Base-by-base conservation (phyloP, 1,140 invertebrate species). In the Scaptomyza montana region DNA sequence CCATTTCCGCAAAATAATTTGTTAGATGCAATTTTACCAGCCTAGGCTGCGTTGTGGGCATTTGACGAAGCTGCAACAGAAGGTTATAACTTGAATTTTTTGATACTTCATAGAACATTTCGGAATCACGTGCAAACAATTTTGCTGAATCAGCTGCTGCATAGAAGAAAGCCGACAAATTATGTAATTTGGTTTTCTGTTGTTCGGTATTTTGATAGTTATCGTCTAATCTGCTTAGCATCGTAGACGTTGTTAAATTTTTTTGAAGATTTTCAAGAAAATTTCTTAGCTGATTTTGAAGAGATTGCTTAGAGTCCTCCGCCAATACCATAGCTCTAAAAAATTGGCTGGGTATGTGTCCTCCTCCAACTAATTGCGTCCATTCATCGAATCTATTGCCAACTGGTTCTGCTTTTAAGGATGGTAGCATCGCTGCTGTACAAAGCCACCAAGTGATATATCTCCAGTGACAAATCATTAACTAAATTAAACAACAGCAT, bases 1-100 rank as follows among this genome's bases (percentile, higher is more conserved):
- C 90, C 86, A 91, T 91, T 80, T 91, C 90, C 0, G 77, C 39
- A 76, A 90, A 91, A 60, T 91, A 91, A 49, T 80, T 82, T 1
- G 89, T 90, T 46, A 91, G 50, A 8, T 69, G 60, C 5, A 71
- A 25, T 62, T 91, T 91, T 2, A 82, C 71, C 1, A 49, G 7
- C 12, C 63, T 77, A 1, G 82, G 74, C 51, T 89, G 80, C 3
- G 68, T 63, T 19, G 84, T 56, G 9, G 86, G 86, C 12, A 91
- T 71, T 51, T 84, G 80, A 0, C 90, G 76, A n/a, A 91, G 66
- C 6, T 80, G 89, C 16, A 85, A 46, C 41, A 91, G 61, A n/a
- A 91, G 57, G 2, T 21, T 41, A 19, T 76, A 53, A 41, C 90
- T 91, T 25, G 79, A 51, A 45, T 82, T 89, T 60, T 91, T 91